These are phyloP conservation scores for Drosophila lini DNA, from an alignment of 1,140 invertebrate species.

Conservation along the genomic window DNA sequence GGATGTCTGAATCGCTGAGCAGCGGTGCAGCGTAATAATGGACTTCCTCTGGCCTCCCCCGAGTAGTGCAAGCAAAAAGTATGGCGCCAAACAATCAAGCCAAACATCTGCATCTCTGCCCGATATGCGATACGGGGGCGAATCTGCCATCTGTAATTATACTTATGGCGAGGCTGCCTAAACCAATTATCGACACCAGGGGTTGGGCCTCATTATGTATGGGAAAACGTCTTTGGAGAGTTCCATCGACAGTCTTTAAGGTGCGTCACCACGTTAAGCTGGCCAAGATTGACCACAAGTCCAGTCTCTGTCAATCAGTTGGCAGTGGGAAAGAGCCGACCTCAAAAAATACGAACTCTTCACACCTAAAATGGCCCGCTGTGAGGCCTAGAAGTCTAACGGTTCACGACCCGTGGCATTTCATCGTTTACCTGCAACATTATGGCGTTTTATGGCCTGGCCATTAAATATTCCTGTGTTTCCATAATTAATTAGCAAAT, in stretches of 20 bases:
- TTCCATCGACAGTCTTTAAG: slow-evolving; percentile 1
- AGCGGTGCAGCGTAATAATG: slow-evolving; percentile 58
- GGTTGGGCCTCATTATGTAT: background rate
- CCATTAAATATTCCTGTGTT: slow-evolving; percentile 49
- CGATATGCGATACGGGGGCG: slow-evolving; percentile 27
- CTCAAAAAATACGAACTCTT: slow-evolving; percentile 57
- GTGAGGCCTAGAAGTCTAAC: slow-evolving; percentile 13
- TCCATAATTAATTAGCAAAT: slow-evolving; percentile 50
- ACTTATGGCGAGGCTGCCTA: slow-evolving; percentile 1
- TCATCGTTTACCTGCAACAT: slow-evolving; percentile 37
- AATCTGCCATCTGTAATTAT: slow-evolving; percentile 40
- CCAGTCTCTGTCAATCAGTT: slow-evolving; percentile 30
- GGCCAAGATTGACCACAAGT: slow-evolving; percentile 7
- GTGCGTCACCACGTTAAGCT: slow-evolving; percentile 1
- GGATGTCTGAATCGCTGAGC: slow-evolving; percentile 21
- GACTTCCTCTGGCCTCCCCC: slow-evolving; percentile 53
- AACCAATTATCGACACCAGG: slow-evolving; percentile 22
- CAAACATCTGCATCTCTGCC: slow-evolving; percentile 27
- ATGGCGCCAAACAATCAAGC: slow-evolving; percentile 68
- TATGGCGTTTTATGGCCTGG: slow-evolving; percentile 58
- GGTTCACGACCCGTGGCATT: slow-evolving; percentile 27
- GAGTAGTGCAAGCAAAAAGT: slow-evolving; percentile 61
- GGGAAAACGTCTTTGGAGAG: background rate
- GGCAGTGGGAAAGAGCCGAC: slow-evolving; percentile 22
- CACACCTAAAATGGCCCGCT: slow-evolving; percentile 54